phyloP scores from a whole-genome alignment of 2,888 invertebrate genomes.

The Ochropacha duplaris region DNA sequence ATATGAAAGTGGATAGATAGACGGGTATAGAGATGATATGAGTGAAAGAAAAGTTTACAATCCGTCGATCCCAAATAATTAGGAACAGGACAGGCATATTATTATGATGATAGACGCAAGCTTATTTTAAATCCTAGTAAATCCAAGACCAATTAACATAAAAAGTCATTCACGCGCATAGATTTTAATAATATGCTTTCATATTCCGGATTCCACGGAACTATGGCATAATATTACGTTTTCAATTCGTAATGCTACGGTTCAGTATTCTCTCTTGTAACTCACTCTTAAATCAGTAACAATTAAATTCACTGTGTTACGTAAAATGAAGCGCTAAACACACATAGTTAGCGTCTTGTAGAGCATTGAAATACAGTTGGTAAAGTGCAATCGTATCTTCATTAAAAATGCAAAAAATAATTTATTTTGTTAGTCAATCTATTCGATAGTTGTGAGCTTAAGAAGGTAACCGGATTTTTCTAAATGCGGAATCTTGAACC shows the following conservation, averaged over 20 bases:
- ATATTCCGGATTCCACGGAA: slow-evolving; percentile 34
- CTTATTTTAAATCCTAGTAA: not conserved
- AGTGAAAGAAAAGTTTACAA: too few relatives aligned
- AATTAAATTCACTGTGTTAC: slow-evolving; percentile 6
- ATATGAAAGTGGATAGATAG: too few relatives aligned
- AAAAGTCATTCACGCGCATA: slow-evolving; percentile 27
- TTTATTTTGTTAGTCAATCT: too few relatives aligned
- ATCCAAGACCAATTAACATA: not conserved
- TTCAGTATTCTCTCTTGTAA: slow-evolving; percentile 26
- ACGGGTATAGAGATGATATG: too few relatives aligned
- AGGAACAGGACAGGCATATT: too few relatives aligned
- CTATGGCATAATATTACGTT: slow-evolving; percentile 34
- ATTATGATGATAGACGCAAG: too few relatives aligned
- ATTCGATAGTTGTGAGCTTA: too few relatives aligned
- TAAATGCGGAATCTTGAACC: too few relatives aligned
- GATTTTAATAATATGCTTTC: slow-evolving; percentile 26
- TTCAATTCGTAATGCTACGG: slow-evolving; percentile 22
- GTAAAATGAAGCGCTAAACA: not conserved
- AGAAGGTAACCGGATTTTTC: too few relatives aligned
- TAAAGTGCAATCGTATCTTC: not conserved
- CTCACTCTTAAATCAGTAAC: slow-evolving; percentile 19
- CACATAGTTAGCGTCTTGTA: not conserved
- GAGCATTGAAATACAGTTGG: not conserved
- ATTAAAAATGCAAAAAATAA: not conserved
- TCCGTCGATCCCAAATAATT: too few relatives aligned